These are phyloP conservation scores for Sycophaga agraensis DNA, from an alignment of 1,140 invertebrate species.

Conservation along the genomic window DNA sequence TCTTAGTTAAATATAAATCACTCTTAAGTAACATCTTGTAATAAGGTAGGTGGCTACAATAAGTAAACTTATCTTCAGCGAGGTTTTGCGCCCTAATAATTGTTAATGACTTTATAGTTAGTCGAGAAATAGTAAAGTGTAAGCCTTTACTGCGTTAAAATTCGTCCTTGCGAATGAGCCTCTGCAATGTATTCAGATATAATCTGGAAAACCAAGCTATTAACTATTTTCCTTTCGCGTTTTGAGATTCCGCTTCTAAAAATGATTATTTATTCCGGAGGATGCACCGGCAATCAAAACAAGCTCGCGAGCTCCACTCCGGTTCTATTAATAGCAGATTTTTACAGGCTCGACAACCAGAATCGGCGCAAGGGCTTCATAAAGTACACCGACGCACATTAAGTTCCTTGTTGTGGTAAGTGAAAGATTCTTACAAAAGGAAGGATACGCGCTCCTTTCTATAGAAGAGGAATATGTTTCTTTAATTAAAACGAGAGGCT, in stretches of 20 bases:
- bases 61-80: background rate
- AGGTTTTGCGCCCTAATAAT: no score
- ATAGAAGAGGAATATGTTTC: constrained; percentile 6
- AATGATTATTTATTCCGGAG: no score
- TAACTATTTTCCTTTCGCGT: background rate
- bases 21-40: background rate
- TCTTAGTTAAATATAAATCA: background rate
- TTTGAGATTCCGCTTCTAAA: no score
- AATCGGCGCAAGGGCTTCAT: background rate
- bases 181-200: no score
- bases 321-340: background rate
- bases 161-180: no score
- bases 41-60: background rate
- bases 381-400: background rate
- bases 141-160: no score
- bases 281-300: background rate
- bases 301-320: background rate
- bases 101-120: no score
- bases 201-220: no score
- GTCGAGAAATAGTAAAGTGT: no score
- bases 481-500: constrained; percentile 12
- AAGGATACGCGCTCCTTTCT: background rate
- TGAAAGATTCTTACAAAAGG: background rate
- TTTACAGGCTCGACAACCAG: background rate
- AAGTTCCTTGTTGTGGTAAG: background rate